A percentile compares a stretch with the other conserved stretches of the same genome.
phyloP scores from a whole-genome alignment of 2,888 invertebrate species.

The Leptopterna dolabrata region DNA sequence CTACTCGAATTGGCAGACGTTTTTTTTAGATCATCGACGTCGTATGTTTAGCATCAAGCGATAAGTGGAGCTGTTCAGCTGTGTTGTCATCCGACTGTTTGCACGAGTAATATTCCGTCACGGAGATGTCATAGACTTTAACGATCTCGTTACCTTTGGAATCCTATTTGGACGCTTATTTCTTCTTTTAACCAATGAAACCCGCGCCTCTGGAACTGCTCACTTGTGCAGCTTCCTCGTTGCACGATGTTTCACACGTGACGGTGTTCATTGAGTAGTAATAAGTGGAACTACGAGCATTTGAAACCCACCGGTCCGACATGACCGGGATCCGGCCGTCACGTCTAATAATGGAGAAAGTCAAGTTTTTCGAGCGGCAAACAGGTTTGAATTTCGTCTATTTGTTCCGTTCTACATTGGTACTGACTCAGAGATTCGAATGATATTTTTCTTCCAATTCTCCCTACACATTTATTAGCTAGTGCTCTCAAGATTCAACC shows the following conservation, averaged over 20 bases:
- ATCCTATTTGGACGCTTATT: neutral
- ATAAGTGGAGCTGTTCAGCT: too few relatives aligned
- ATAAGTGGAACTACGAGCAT: neutral
- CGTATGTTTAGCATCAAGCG: too few relatives aligned
- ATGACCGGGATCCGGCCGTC: constrained; percentile 30
- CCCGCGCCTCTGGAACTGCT: neutral
- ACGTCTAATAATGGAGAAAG: constrained; percentile 44
- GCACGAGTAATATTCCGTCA: neutral
- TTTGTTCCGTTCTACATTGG: neutral
- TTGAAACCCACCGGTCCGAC: neutral
- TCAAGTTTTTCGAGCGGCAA: constrained; percentile 28
- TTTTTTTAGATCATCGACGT: too few relatives aligned
- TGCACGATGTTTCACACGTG: neutral
- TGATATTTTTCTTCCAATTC: neutral
- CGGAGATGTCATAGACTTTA: neutral
- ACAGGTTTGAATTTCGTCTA: constrained; percentile 25
- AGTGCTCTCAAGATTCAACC: too few relatives aligned
- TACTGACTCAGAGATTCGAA: neutral
- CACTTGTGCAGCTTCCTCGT: neutral
- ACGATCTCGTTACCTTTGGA: neutral
- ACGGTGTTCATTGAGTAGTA: neutral
- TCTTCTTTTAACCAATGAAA: neutral
- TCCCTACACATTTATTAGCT: too few relatives aligned
- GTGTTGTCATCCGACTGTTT: too few relatives aligned
- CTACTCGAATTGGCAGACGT: too few relatives aligned